Evolutionary conservation across 2,113 vertebrate species (phyloP).

Genomic region (Eulemur rufifrons): DNA sequence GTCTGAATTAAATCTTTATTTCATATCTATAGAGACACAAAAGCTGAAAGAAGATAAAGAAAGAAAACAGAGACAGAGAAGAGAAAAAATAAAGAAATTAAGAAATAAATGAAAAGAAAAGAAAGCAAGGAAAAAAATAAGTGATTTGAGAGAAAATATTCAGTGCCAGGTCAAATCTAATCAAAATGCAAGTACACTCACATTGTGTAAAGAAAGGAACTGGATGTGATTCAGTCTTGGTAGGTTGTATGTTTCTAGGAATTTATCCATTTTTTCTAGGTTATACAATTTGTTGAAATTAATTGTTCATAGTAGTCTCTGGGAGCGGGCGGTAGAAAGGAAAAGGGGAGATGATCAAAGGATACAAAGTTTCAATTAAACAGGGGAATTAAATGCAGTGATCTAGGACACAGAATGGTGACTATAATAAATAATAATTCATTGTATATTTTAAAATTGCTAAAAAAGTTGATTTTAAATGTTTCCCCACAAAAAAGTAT

Average conservation of each 20-base stretch:
- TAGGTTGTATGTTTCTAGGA: background rate
- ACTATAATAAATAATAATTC: background rate
- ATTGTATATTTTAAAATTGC: no score
- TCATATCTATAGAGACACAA: background rate
- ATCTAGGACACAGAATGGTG: background rate
- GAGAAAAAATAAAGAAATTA: no score
- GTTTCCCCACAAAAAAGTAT: no score
- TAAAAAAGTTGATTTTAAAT: no score
- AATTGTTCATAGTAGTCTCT: background rate
- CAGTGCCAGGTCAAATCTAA: background rate
- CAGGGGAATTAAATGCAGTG: background rate
- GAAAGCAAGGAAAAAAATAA: background rate
- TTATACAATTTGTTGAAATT: background rate
- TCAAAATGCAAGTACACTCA: background rate
- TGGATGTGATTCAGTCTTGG: background rate
- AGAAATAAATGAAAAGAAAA: no score
- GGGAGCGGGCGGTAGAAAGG: fast-evolving
- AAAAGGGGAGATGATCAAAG: background rate
- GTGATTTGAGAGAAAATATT: background rate
- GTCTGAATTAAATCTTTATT: background rate
- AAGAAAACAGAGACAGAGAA: background rate
- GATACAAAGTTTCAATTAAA: background rate
- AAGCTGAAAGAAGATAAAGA: background rate
- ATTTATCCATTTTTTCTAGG: background rate
- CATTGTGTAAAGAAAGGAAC: background rate